phyloP scores from a whole-genome alignment of 2,797 vertebrate species.

The Rachycentron canadum region DNA sequence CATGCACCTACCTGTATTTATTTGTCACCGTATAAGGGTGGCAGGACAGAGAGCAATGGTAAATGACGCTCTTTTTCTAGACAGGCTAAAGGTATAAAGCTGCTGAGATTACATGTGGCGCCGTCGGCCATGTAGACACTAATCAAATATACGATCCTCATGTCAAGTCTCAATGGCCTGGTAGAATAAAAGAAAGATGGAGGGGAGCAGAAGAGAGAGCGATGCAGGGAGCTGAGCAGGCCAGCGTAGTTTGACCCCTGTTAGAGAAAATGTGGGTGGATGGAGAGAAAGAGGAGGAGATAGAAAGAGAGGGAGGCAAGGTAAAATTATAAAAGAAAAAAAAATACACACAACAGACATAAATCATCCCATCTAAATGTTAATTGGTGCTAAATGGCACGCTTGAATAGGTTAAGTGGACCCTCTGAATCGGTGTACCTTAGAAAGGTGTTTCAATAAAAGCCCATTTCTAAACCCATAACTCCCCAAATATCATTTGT shows the following conservation, averaged over 20 bases:
- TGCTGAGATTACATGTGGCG: constrained; percentile 65
- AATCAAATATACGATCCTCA: constrained; percentile 71
- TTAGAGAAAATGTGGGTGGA: constrained; percentile 34
- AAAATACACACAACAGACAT: constrained; percentile 44
- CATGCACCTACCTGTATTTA: constrained; percentile 10
- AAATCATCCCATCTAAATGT: constrained; percentile 75
- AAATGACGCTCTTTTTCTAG: constrained; percentile 27
- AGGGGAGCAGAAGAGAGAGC: constrained; percentile 18
- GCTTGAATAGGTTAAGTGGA: constrained; percentile 76
- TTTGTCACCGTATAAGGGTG: constrained; percentile 23
- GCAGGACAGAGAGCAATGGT: too few relatives aligned
- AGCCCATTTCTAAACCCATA: constrained; percentile 60
- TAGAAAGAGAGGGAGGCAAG: constrained; percentile 16
- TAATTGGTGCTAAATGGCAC: constrained; percentile 74
- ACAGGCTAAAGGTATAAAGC: constrained; percentile 65
- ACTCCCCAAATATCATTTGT: constrained; percentile 68
- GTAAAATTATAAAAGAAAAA: constrained; percentile 33
- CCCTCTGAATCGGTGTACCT: constrained; percentile 48
- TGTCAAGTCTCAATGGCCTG: constrained; percentile 62
- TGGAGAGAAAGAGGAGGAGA: constrained; percentile 18
- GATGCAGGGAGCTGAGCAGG: constrained; percentile 25
- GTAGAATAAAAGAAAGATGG: constrained; percentile 45
- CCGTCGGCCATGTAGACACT: constrained; percentile 51
- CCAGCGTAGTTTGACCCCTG: constrained; percentile 34
- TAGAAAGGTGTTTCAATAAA: constrained; percentile 61